Evolutionary conservation across 2,888 invertebrate species (phyloP), one percentile per base, ranked within the genome.

Genomic region (Sarcophaga rosellei): DNA sequence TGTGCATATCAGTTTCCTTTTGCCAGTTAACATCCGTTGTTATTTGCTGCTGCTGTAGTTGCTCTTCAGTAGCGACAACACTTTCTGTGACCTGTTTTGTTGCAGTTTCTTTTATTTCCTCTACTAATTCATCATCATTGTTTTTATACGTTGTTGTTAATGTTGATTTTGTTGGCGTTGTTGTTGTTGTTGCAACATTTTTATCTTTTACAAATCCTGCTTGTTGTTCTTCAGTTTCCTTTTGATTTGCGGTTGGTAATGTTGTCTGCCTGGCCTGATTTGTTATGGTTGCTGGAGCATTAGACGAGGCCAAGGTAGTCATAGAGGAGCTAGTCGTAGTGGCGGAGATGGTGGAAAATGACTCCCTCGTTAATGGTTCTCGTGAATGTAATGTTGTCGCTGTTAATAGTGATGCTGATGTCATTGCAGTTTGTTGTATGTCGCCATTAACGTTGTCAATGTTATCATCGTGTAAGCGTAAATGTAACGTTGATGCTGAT

Each of bases 1-100:
- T 62, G 17, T 85, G 73, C 65, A 81, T 81, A 76, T 87, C 88
- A 79, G 87, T 89, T 88, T 89, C 89, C 84, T 21, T 63, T 85
- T 76, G 82, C 78, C 84, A 77, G 59, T 66, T 47, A 74, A 68
- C 78, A 69, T 87, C 86, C 81, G 89, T 83, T 87, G 85, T 88
- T 86, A 86, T 68, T 68, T 83, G 87, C 63, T 75, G 84, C 25
- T 73, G 77, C 25, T 80, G 45, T 68, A 66, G 10, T 72, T 12
- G 25, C n/a, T 69, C 61, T n/a, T 78, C 88, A 66, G 84, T 83
- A 83, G 68, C 53, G 47, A 63, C n/a, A 66, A 81, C 35, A 68
- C 45, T 77, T 68, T 80, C 59, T 74, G 65, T 84, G 70, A 84
- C 79, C 79, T 84, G 79, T 65, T 84, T 80, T 35, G 20, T 59